Percentiles rank a stretch among this genome's conserved stretches.
Evolutionary conservation across 2,888 invertebrate genomes (phyloP).

Genomic region (Axea sp.): DNA sequence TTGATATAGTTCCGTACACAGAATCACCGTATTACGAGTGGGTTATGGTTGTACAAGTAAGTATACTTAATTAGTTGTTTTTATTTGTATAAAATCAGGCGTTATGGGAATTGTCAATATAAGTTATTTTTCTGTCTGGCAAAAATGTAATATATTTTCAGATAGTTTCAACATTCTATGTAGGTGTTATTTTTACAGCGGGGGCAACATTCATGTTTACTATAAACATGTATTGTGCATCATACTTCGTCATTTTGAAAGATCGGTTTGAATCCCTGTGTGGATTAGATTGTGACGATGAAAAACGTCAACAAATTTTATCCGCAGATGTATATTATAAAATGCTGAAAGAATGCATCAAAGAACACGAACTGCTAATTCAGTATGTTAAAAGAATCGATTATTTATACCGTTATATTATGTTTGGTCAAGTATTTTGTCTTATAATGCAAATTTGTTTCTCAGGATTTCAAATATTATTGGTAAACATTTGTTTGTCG

Average conservation of each 20-base stretch:
- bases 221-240: slow-evolving; percentile 32
- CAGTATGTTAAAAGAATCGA: slow-evolving; percentile 55
- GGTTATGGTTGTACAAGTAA: slow-evolving; percentile 46
- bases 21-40: slow-evolving; percentile 49
- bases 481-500: slow-evolving; percentile 52
- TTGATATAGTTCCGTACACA: slow-evolving; percentile 50
- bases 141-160: slow-evolving; percentile 23
- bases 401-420: slow-evolving; percentile 47
- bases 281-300: neutral
- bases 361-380: slow-evolving; percentile 61
- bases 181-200: slow-evolving; percentile 28
- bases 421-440: slow-evolving; percentile 58
- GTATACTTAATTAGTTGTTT: too few species aligned
- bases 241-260: slow-evolving; percentile 45
- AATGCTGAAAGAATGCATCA: slow-evolving; percentile 32
- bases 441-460: slow-evolving; percentile 62
- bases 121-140: too few species aligned
- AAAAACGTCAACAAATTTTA: neutral
- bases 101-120: too few species aligned
- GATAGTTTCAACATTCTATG: slow-evolving; percentile 38
- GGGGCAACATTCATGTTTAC: slow-evolving; percentile 43
- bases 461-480: slow-evolving; percentile 57
- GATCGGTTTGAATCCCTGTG: slow-evolving; percentile 27
- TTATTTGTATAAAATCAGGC: too few species aligned
- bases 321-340: slow-evolving; percentile 15